phyloP scores from a whole-genome alignment of 92 coral and sea anemone species.

The Montipora capitata region DNA sequence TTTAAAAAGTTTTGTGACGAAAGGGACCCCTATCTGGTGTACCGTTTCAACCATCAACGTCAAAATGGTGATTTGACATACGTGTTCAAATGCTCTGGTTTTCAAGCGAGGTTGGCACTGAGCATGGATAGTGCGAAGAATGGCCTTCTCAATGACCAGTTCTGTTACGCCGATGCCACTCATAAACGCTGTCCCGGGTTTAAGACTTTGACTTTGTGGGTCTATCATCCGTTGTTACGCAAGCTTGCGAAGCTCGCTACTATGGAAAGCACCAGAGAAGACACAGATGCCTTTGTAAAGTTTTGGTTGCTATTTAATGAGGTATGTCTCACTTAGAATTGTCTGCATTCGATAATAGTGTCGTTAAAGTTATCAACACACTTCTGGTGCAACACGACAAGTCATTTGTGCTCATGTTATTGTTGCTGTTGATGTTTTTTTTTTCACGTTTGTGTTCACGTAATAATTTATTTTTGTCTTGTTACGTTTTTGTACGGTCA shows the following conservation, averaged over 20 bases:
- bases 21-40: constrained; percentile 35
- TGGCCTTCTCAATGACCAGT: too few species aligned
- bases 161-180: constrained; percentile 47
- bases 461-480: too few species aligned
- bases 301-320: too few species aligned
- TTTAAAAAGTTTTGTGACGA: constrained; percentile 45
- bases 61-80: constrained; percentile 39
- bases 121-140: constrained; percentile 65
- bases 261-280: constrained; percentile 54
- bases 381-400: too few species aligned
- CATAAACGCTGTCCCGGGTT: constrained; percentile 37
- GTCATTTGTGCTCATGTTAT: too few species aligned
- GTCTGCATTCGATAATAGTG: too few species aligned
- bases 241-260: constrained; percentile 52
- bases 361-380: constrained; percentile 10
- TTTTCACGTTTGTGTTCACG: too few species aligned
- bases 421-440: too few species aligned
- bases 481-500: too few species aligned
- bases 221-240: constrained; percentile 59
- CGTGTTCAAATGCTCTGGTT: constrained; percentile 37
- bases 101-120: constrained; percentile 63
- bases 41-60: constrained; percentile 37
- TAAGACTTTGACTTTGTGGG: constrained; percentile 51
- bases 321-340: too few species aligned
- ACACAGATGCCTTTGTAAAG: constrained; percentile 26